phyloP scores from a whole-genome alignment of 2,888 invertebrate species.

The Hirtodrosophila histrioides region DNA sequence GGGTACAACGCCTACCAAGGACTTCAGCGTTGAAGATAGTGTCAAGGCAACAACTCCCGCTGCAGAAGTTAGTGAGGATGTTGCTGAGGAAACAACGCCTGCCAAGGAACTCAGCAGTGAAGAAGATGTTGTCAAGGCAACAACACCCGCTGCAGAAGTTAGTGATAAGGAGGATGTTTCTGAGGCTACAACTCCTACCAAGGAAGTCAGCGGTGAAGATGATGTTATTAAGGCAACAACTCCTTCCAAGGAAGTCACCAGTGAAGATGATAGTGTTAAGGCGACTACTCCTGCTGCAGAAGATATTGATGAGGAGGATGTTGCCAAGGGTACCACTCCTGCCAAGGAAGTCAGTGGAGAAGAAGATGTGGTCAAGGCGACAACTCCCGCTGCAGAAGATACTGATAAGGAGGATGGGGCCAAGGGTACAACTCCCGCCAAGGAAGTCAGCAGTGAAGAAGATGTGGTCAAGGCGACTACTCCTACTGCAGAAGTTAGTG shows the following conservation, averaged over 20 bases:
- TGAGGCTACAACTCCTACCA: slow-evolving; percentile 5
- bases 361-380: slow-evolving; percentile 6
- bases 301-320: slow-evolving; percentile 20
- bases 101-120: neutral
- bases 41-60: slow-evolving; percentile 16
- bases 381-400: slow-evolving; percentile 11
- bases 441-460: slow-evolving; percentile 4
- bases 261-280: slow-evolving; percentile 14
- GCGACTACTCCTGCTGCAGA: slow-evolving; percentile 24
- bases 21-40: slow-evolving; percentile 5
- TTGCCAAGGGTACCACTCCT: slow-evolving; percentile 31
- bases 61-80: slow-evolving; percentile 13
- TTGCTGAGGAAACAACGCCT: neutral
- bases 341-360: slow-evolving; percentile 14
- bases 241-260: neutral
- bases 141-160: neutral
- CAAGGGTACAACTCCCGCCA: slow-evolving; percentile 27
- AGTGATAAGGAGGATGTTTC: slow-evolving; percentile 4
- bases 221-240: slow-evolving; percentile 10
- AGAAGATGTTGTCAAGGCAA: slow-evolving; percentile 5
- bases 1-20: slow-evolving; percentile 5
- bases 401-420: slow-evolving; percentile 4
- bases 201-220: neutral
- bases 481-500: slow-evolving; percentile 1
- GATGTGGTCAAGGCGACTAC: neutral